Evolutionary conservation across 2,113 vertebrate genomes (phyloP).

Genomic region (Acrocephalus arundinaceus): DNA sequence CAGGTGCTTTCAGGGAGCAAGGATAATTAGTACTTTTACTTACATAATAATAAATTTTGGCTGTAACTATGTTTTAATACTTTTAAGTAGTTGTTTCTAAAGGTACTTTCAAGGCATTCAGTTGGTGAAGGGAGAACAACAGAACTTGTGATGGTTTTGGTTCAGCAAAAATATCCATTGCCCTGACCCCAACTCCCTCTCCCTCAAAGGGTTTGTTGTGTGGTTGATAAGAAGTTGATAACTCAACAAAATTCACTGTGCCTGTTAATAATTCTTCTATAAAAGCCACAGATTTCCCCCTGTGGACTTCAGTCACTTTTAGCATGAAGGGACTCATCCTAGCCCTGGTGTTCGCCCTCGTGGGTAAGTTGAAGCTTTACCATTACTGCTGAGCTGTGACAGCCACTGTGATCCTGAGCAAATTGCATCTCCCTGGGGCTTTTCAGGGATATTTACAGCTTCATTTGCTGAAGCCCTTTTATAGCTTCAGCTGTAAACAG

Average conservation of each 20-base stretch:
- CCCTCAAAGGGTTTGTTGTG: not conserved
- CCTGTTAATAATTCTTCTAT: conserved; percentile 56
- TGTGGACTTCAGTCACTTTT: conserved; percentile 16
- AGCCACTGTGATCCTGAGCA: not conserved
- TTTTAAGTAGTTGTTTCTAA: not conserved
- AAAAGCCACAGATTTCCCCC: conserved; percentile 39
- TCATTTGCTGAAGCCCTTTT: not conserved
- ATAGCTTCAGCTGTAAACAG: not conserved
- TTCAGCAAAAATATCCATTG: not conserved
- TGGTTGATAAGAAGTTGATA: conserved; percentile 59
- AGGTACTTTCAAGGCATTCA: not conserved
- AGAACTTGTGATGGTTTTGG: not conserved
- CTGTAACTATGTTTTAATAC: not conserved
- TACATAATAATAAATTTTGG: not conserved
- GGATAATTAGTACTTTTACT: not conserved
- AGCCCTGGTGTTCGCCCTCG: conserved; percentile 15
- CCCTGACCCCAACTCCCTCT: not conserved
- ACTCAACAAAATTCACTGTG: conserved; percentile 26
- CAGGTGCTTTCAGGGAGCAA: not conserved
- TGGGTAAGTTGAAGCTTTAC: conserved; percentile 50
- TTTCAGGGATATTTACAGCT: not conserved
- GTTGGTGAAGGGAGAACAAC: not conserved
- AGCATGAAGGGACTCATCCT: conserved; percentile 82
- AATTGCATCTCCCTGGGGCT: not conserved
- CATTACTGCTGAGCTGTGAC: not conserved